A percentile compares a stretch with the other conserved stretches of the same genome.
Conservation (phyloP, 2,888 invertebrate species). For the Troilus luridus region DNA sequence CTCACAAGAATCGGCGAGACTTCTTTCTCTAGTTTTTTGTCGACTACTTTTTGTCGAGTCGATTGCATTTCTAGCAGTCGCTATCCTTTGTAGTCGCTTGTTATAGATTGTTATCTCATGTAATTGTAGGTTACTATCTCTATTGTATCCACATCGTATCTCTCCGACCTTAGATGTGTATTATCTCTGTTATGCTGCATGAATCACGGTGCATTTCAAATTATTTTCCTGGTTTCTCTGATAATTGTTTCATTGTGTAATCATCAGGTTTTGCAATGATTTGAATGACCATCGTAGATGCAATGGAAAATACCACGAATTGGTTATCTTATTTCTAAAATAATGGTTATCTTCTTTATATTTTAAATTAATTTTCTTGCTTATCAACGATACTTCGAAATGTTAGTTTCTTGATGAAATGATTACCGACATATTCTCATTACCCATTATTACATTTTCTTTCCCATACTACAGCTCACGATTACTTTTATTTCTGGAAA, state of each 20-base stretch:
- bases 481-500: too few species aligned
- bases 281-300: neutral
- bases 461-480: too few species aligned
- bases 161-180: neutral
- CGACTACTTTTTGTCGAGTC: neutral
- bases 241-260: neutral
- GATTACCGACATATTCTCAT: too few species aligned
- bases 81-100: slow-evolving; percentile 20
- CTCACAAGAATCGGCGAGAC: neutral
- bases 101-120: neutral
- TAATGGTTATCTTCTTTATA: too few species aligned
- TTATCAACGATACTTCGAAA: too few species aligned
- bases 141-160: slow-evolving; percentile 1
- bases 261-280: neutral
- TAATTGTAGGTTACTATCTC: slow-evolving; percentile 28
- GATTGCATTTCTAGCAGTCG: slow-evolving; percentile 27
- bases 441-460: too few species aligned
- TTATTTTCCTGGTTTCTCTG: neutral
- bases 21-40: slow-evolving; percentile 24
- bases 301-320: neutral
- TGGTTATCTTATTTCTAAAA: neutral
- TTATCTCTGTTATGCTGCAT: neutral
- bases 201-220: neutral
- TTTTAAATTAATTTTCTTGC: too few species aligned
- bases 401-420: too few species aligned